Evolutionary conservation across 2,113 vertebrate genomes (phyloP).

Genomic region (Amblyornis subalaris): DNA sequence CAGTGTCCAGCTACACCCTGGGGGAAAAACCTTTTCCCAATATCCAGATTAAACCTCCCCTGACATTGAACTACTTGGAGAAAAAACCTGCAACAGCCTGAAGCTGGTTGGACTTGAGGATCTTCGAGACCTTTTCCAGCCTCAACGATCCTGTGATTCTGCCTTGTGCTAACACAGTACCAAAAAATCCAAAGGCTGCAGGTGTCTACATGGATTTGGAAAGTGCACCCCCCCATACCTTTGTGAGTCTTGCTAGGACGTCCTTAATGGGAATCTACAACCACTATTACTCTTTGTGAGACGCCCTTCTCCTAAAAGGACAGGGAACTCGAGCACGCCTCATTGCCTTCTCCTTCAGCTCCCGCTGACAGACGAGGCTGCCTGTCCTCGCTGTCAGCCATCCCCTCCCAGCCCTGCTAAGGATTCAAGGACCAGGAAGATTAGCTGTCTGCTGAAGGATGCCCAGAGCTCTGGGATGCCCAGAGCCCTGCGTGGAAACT

Average conservation of each 20-base stretch:
- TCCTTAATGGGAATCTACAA: background rate
- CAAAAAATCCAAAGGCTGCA: background rate
- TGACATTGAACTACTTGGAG: background rate
- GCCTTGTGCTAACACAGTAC: background rate
- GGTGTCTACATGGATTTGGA: background rate
- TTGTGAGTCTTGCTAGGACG: background rate
- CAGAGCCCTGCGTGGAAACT: rapidly evolving
- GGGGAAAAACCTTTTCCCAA: background rate
- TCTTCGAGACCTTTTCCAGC: background rate
- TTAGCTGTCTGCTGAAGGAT: background rate
- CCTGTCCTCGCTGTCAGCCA: background rate
- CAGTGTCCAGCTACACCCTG: background rate
- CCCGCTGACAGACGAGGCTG: background rate
- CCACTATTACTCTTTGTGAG: background rate
- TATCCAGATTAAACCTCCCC: background rate
- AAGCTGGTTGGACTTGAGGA: background rate
- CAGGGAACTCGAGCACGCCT: background rate
- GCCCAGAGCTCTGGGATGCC: background rate
- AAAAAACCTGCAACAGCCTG: rapidly evolving
- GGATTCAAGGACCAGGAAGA: background rate
- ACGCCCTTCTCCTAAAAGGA: background rate
- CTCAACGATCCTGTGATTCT: rapidly evolving
- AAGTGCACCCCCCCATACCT: background rate
- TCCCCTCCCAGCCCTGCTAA: background rate
- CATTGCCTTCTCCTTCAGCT: background rate